Evolutionary conservation across 2,113 vertebrate genomes (phyloP), one percentile per base, ranked within the genome.

Genomic region (Peromyscus leucopus): DNA sequence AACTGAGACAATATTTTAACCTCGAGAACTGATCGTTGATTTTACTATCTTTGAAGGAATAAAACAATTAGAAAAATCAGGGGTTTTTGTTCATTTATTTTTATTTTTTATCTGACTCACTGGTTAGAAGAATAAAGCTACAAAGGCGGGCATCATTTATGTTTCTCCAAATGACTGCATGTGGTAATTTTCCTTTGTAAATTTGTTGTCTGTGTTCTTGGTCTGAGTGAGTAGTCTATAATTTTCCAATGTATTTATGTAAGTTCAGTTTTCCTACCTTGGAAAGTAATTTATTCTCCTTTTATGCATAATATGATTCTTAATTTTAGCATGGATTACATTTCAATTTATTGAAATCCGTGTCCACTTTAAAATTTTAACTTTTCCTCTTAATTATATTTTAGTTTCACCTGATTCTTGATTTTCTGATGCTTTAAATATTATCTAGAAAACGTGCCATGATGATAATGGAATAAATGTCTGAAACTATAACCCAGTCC

Each of bases 31-130:
- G 24, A 65, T 48, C 33, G 93, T 46, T 91, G 28, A n/a, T 87
- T 97, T 89, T 57, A 36, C 39, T 89, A 39, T 61, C n/a, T 91
- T 89, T 55, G 86, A 31, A 89, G 42, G 91, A 36, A 82, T 46
- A 90, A 92, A 82, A 71, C 61, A 71, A 90, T 78, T 93, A 94
- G 15, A 39, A 85, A 96, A 93, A 83, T 65, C 17, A 2, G 2
- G n/a, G 16, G 6, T 2, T 71, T 69, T 71, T 36, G 69, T 71
- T 69, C 28, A 69, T 33, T n/a, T 71, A n/a, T 71, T 71, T n/a
- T 36, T 2, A 36, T n/a, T n/a, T 19, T 71, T 71, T n/a, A 17
- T 7, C 15, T 82, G 78, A 57, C 85, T 94, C 74, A 74, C 3
- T n/a, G 39, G 91, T 93, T 74, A 91, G 75, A 51, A 91, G 57